Evolutionary conservation across 1,140 invertebrate species (phyloP).

Genomic region (Pogonomyrmex californicus): DNA sequence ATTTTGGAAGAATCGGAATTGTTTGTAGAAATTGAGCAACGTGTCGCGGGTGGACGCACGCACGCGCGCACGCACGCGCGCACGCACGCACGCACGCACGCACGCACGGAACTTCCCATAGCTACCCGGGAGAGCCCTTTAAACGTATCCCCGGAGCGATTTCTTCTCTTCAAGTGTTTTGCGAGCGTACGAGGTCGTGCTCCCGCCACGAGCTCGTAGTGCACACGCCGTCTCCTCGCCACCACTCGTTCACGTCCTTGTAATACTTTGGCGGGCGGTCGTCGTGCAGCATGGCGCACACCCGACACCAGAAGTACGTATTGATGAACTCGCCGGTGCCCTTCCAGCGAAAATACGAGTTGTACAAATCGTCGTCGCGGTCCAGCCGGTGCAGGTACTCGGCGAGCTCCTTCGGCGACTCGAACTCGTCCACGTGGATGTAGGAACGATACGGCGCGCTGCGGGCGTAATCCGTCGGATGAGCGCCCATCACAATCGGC

Average conservation of each 20-base stretch:
- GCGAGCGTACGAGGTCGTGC: constrained; percentile 66
- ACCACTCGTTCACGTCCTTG: constrained; percentile 95
- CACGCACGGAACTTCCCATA: constrained; percentile 28
- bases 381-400: constrained; percentile 95
- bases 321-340: constrained; percentile 97
- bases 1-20: constrained; percentile 58
- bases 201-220: constrained; percentile 90
- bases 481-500: constrained; percentile 98
- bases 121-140: constrained; percentile 36
- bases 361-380: constrained; percentile 95
- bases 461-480: constrained; percentile 95
- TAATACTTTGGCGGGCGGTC: constrained; percentile 90
- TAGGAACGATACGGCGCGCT: constrained; percentile 95
- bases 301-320: constrained; percentile 97
- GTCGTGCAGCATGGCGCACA: constrained; percentile 96
- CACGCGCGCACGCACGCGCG: not conserved
- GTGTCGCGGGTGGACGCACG: constrained; percentile 35
- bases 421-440: constrained; percentile 98
- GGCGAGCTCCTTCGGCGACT: constrained; percentile 93
- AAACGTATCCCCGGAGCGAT: constrained; percentile 11
- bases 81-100: constrained; percentile 17
- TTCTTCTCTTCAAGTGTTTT: constrained; percentile 68
- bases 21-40: constrained; percentile 62
- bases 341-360: constrained; percentile 96
- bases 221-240: constrained; percentile 92